Percentiles rank a stretch among this genome's conserved stretches.
Conservation (phyloP, 2,113 vertebrate genomes). For the Percopsis transmontana region DNA sequence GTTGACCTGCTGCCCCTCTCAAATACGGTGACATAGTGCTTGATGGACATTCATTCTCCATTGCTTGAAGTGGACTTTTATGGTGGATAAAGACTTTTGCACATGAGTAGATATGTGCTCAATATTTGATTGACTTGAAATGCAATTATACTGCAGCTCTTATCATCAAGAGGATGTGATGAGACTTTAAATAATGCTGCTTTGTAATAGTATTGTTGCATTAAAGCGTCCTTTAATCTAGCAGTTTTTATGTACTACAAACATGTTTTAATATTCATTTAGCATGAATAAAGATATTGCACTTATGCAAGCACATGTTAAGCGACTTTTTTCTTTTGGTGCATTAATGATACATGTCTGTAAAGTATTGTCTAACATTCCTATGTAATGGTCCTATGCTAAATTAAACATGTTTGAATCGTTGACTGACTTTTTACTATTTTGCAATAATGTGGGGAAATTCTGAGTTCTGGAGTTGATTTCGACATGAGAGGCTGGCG, state of each 20-base stretch:
- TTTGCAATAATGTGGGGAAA: background rate
- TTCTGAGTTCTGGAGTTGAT: too few species aligned
- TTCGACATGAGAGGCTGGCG: too few species aligned
- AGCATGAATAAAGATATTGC: conserved; percentile 15
- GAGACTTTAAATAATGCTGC: conserved; percentile 3
- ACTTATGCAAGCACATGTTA: background rate
- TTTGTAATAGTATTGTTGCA: conserved; percentile 31
- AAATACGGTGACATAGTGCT: background rate
- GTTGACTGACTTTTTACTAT: conserved; percentile 1
- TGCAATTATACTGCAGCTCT: conserved; percentile 34
- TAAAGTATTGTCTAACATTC: conserved; percentile 43
- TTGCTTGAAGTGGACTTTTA: conserved; percentile 20
- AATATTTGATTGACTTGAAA: conserved; percentile 23
- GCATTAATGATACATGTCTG: conserved; percentile 38
- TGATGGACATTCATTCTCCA: conserved; percentile 15
- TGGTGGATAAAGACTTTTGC: too few species aligned
- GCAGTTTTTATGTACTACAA: background rate
- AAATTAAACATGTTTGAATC: conserved; percentile 44
- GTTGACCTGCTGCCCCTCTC: background rate
- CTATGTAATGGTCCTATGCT: conserved; percentile 7
- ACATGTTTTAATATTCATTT: conserved; percentile 9
- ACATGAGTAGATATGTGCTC: too few species aligned
- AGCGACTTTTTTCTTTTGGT: conserved; percentile 20
- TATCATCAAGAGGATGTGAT: conserved; percentile 24
- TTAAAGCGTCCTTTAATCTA: background rate